Evolutionary conservation across 2,797 vertebrate genomes (phyloP).

Genomic region (Takifugu rubripes): DNA sequence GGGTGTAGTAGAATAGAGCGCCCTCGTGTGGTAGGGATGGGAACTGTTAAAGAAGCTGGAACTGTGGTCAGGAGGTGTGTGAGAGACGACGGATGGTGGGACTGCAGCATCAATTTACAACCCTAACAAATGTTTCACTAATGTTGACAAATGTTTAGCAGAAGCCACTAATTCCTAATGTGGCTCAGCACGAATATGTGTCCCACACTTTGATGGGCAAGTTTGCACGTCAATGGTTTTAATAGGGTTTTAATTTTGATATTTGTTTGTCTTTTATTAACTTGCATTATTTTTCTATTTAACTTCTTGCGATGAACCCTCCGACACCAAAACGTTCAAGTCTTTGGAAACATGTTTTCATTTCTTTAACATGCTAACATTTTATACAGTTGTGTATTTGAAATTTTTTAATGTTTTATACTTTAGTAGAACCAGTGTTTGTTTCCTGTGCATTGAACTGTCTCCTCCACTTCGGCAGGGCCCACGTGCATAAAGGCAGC

Average conservation of each 20-base stretch:
- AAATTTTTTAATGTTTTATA: not conserved
- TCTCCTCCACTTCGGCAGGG: conserved; percentile 39
- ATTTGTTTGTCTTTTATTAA: not conserved
- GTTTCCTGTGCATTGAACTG: conserved; percentile 5
- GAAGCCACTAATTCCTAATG: too few relatives aligned
- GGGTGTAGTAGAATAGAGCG: conserved; percentile 74
- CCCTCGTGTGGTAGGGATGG: conserved; percentile 82
- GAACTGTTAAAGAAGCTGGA: conserved; percentile 83
- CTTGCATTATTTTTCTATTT: not conserved
- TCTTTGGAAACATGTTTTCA: not conserved
- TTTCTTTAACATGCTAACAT: not conserved
- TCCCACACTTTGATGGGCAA: too few relatives aligned
- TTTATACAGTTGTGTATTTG: too few relatives aligned
- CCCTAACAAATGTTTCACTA: not conserved
- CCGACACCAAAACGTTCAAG: not conserved
- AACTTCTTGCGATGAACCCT: too few relatives aligned
- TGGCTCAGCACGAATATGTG: too few relatives aligned
- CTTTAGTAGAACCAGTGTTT: not conserved
- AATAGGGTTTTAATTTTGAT: too few relatives aligned
- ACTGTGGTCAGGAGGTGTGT: conserved; percentile 90
- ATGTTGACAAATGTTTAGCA: not conserved
- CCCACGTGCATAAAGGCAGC: conserved; percentile 62
- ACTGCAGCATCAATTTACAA: too few relatives aligned
- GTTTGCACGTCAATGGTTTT: too few relatives aligned
- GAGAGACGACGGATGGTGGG: conserved; percentile 6